Evolutionary conservation across 1,140 invertebrate species (phyloP).

Genomic region (Dreissena polymorpha): DNA sequence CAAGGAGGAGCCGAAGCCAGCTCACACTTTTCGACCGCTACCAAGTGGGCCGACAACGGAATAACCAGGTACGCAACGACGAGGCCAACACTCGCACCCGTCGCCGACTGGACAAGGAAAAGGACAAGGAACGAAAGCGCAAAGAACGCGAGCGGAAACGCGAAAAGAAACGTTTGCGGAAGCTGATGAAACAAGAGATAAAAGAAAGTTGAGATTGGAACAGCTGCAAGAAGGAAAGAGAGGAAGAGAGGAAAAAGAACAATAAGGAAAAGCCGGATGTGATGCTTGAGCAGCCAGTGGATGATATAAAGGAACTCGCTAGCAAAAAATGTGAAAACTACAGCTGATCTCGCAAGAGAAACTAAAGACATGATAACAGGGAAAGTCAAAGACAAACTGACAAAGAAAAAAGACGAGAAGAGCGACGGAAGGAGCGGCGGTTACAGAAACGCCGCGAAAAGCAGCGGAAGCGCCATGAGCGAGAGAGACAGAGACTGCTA

Average conservation of each 20-base stretch:
- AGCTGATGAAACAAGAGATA: slow-evolving; percentile 9
- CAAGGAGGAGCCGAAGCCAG: neutral
- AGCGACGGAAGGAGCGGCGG: slow-evolving; percentile 10
- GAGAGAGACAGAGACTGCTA: too few species aligned
- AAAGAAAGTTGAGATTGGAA: slow-evolving; percentile 6
- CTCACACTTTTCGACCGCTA: slow-evolving; percentile 21
- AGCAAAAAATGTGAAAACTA: neutral
- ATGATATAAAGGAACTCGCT: neutral
- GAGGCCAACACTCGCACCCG: slow-evolving; percentile 28
- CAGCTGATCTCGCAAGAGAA: slow-evolving; percentile 17
- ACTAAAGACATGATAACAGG: slow-evolving; percentile 19
- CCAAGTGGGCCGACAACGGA: neutral
- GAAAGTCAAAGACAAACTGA: neutral
- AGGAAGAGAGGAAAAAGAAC: slow-evolving; percentile 30
- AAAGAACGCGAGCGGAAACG: slow-evolving; percentile 14
- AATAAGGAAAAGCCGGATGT: too few species aligned
- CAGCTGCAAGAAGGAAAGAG: slow-evolving; percentile 17
- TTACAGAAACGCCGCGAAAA: slow-evolving; percentile 7
- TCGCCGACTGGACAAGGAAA: slow-evolving; percentile 42
- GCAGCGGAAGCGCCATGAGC: too few species aligned
- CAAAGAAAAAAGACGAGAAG: slow-evolving; percentile 24
- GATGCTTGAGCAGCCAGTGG: slow-evolving; percentile 6
- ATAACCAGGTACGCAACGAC: slow-evolving; percentile 8
- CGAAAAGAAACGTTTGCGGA: slow-evolving; percentile 19
- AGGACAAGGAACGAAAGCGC: slow-evolving; percentile 43